Base-by-base conservation (phyloP, 2,888 invertebrate species). In the Folsomia manolachei region DNA sequence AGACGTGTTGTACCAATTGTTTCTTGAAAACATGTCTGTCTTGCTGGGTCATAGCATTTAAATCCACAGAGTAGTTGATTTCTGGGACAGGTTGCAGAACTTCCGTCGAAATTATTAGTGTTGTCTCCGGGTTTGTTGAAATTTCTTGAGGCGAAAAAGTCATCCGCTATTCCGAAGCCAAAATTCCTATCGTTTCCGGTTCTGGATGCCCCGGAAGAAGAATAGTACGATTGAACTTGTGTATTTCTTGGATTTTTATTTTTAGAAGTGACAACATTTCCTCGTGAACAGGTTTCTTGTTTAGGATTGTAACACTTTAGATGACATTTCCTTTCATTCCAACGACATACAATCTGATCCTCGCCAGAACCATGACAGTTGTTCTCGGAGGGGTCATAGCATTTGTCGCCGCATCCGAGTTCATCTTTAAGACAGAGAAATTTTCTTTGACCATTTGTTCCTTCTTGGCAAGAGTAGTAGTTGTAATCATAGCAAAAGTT, bases 371-470 rank as follows among this genome's bases (percentile, higher is more conserved):
- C 65, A 23, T 18, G 7, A 21, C 65, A 66, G 14, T n/a, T 66
- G 19, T 51, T 18, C 23, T 66, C 65, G 24, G 19, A 66, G 19
- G 65, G 65, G 23, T 66, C 65, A 21, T 52, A 52, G 52, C 65
- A 66, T 51, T 66, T 66, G 1, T 66, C 65, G 27, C 65, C 65
- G 24, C 65, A 66, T 7, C 24, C 9, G 52, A 52, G 18, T n/a
- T 66, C 65, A n/a, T 66, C 21, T 14, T 51, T 21, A 18, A 51
- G 7, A 23, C 65, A 66, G 4, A 66, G 65, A 21, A 66, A 66
- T 2, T n/a, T 23, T 39, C 39, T 66, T 4, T 25, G 7, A n/a
- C 65, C 65, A n/a, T 39, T 11, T 4, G 7, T 14, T 7, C 19
- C 18, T 23, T 52, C 23, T 2, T 51, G 65, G 65, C 65, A 66